Conservation (phyloP, 1,140 invertebrate genomes). For the Tachypleus tridentatus region DNA sequence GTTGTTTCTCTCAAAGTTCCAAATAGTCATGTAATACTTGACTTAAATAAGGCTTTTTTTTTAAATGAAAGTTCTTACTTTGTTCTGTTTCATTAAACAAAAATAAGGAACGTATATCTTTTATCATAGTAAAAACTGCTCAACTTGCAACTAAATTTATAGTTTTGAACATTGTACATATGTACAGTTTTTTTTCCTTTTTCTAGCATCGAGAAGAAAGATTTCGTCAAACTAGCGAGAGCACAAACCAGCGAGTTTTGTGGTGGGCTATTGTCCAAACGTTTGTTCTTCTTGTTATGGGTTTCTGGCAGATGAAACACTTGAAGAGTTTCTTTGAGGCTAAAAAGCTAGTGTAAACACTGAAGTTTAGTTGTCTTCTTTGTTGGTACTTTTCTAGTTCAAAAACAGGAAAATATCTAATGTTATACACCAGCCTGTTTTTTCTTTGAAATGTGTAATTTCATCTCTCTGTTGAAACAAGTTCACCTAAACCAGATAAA, state of each 20-base stretch:
- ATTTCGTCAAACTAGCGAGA: constrained; percentile 93
- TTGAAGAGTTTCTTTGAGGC: constrained; percentile 99
- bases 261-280: constrained; percentile 97
- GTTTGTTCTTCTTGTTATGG: constrained; percentile 75
- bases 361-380: too few relatives aligned
- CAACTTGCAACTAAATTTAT: neutral
- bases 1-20: too few relatives aligned
- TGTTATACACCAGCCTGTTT: too few relatives aligned
- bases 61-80: too few relatives aligned
- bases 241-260: constrained; percentile 88
- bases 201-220: constrained; percentile 87
- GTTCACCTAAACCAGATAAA: too few relatives aligned
- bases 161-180: neutral
- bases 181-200: constrained; percentile 30
- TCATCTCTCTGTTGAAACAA: too few relatives aligned
- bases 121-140: neutral
- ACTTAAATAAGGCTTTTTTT: too few relatives aligned
- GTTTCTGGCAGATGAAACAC: constrained; percentile 98
- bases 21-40: too few relatives aligned
- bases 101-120: neutral
- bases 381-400: too few relatives aligned
- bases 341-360: constrained; percentile 85
- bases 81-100: too few relatives aligned
- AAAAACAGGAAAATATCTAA: too few relatives aligned
- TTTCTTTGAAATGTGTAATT: too few relatives aligned